These are phyloP conservation scores for Oreonectes daqikongensis DNA, from an alignment of 2,797 vertebrate species.

Conservation along the genomic window DNA sequence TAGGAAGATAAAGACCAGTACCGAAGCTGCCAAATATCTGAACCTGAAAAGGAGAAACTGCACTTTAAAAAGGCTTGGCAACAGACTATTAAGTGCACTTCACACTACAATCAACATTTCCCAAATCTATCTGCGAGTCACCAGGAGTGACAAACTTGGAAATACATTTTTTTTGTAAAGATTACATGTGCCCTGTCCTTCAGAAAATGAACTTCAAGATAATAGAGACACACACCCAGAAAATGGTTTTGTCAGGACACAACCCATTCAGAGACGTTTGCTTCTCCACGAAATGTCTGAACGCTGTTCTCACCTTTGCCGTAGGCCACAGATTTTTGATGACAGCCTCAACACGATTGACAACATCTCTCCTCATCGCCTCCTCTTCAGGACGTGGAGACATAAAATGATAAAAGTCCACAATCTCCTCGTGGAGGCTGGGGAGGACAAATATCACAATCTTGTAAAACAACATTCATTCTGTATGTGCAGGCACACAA, in stretches of 20 bases:
- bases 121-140: neutral
- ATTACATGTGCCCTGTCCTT: neutral
- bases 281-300: too few relatives aligned
- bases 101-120: neutral
- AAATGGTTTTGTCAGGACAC: neutral
- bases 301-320: slow-evolving; percentile 83
- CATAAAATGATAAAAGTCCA: slow-evolving; percentile 98
- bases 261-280: neutral
- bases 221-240: neutral
- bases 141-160: neutral
- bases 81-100: neutral
- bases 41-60: slow-evolving; percentile 76
- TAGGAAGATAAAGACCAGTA: slow-evolving; percentile 96
- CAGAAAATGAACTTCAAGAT: neutral
- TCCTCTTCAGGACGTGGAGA: slow-evolving; percentile 93
- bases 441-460: neutral
- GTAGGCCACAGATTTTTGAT: slow-evolving; percentile 96
- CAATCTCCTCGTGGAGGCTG: slow-evolving; percentile 96
- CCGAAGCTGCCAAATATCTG: slow-evolving; percentile 99
- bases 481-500: neutral
- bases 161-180: neutral
- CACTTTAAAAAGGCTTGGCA: neutral
- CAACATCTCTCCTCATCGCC: slow-evolving; percentile 95
- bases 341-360: slow-evolving; percentile 90
- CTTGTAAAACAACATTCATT: neutral